Evolutionary conservation across 2,113 vertebrate genomes (phyloP).

Genomic region (Serinus canaria): DNA sequence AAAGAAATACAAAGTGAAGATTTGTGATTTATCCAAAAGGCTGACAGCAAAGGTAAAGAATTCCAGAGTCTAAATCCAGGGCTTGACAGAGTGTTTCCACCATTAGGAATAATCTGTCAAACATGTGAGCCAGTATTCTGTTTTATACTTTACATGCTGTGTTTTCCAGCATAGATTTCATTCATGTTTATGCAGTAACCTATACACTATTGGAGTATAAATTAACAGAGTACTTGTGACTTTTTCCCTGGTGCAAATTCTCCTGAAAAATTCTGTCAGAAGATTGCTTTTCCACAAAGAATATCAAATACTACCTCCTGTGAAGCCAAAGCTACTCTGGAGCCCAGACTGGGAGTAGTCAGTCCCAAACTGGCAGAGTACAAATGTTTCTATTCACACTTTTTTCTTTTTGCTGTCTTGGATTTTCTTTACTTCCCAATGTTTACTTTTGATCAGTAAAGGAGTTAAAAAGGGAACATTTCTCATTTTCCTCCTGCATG

Average conservation of each 20-base stretch:
- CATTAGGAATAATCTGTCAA: not conserved
- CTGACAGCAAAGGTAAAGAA: not conserved
- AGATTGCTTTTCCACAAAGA: not conserved
- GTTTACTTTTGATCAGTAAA: not conserved
- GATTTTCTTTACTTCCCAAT: not conserved
- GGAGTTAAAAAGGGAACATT: not conserved
- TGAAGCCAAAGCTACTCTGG: not conserved
- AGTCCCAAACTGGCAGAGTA: not conserved
- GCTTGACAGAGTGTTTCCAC: not conserved
- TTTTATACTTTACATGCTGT: not conserved
- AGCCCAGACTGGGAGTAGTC: not conserved
- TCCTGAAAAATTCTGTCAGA: not conserved
- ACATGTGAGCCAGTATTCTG: not conserved
- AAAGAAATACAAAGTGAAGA: not conserved
- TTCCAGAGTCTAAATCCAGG: not conserved
- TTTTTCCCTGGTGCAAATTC: not conserved
- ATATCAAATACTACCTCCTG: not conserved
- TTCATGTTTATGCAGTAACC: not conserved
- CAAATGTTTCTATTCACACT: not conserved
- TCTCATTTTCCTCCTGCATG: not conserved
- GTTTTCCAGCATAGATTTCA: not conserved
- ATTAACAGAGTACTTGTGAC: not conserved
- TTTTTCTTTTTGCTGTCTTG: not conserved
- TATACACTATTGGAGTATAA: not conserved
- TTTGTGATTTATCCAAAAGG: not conserved